A percentile compares a stretch with the other conserved stretches of the same genome.
These are phyloP conservation scores for Ceratosolen solmsi DNA, from an alignment of 1,140 invertebrate species.

Conservation along the genomic window DNA sequence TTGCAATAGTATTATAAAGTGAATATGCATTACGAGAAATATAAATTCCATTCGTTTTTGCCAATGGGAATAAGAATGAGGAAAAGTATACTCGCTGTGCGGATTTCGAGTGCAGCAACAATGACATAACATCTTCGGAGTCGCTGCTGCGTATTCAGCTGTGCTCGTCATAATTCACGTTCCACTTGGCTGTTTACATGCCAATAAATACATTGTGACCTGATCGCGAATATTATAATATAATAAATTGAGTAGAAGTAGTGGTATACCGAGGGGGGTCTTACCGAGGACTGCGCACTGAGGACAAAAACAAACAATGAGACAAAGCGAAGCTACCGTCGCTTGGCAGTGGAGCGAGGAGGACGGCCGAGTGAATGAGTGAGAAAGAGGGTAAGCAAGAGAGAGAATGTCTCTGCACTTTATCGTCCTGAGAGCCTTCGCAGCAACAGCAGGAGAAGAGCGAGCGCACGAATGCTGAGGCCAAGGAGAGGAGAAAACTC, in stretches of 20 bases:
- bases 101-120: neutral
- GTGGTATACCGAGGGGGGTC: neutral
- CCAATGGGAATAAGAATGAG: too few species aligned
- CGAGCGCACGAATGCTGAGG: conserved; percentile 31
- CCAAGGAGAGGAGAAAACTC: conserved; percentile 9
- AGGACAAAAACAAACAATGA: conserved; percentile 51
- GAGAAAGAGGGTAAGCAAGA: neutral
- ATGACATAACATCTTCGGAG: conserved; percentile 1
- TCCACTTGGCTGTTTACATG: conserved; percentile 41
- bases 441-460: conserved; percentile 6
- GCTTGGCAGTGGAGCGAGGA: neutral
- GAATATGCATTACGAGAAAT: too few species aligned
- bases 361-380: neutral
- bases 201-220: conserved; percentile 35
- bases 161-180: conserved; percentile 30
- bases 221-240: conserved; percentile 48
- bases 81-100: neutral
- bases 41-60: too few species aligned
- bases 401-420: conserved; percentile 23
- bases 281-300: conserved; percentile 4
- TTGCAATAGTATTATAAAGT: too few species aligned
- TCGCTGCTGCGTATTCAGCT: neutral
- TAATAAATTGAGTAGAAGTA: conserved; percentile 43
- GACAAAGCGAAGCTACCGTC: conserved; percentile 37
- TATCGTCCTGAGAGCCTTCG: conserved; percentile 22